A percentile compares a stretch with the other conserved stretches of the same genome.
These are phyloP conservation scores for Halocynthia aurantium DNA, from an alignment of 23 tunicate genomes.

Conservation along the genomic window DNA sequence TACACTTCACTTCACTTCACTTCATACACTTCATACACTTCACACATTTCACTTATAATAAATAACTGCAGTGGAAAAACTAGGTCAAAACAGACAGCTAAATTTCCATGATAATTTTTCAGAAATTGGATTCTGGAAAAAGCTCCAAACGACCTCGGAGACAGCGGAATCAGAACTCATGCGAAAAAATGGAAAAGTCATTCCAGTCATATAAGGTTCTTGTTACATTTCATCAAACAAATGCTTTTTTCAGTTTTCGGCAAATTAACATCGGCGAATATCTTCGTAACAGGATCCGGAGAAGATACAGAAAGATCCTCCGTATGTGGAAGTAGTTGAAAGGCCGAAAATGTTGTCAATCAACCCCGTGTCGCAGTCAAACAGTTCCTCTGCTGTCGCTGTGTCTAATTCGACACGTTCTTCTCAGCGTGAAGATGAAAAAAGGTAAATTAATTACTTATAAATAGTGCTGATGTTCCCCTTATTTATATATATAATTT, in stretches of 20 bases:
- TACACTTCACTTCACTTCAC: no score
- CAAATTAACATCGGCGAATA: neutral
- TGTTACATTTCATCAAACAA: neutral
- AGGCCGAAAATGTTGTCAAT: neutral
- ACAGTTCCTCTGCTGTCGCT: neutral
- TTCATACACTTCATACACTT: no score
- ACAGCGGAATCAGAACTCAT: constrained; percentile 18
- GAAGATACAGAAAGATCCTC: neutral
- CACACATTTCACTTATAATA: no score
- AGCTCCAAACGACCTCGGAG: constrained; percentile 15
- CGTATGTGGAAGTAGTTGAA: constrained; percentile 6
- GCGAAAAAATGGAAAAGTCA: constrained; percentile 3
- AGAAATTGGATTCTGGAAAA: constrained; percentile 13
- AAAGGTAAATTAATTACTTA: neutral
- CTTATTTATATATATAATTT: no score
- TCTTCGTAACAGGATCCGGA: constrained; percentile 5
- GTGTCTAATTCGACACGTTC: constrained; percentile 8
- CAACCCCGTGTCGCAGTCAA: constrained; percentile 1
- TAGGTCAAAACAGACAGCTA: neutral
- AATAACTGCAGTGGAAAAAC: neutral
- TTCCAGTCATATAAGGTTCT: neutral
- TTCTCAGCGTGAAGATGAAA: constrained; percentile 21
- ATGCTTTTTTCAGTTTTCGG: neutral
- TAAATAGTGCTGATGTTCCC: no score
- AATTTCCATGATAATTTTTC: neutral